These are phyloP conservation scores for Drosophila picticornis DNA, from an alignment of 2,888 invertebrate genomes.

Conservation along the genomic window DNA sequence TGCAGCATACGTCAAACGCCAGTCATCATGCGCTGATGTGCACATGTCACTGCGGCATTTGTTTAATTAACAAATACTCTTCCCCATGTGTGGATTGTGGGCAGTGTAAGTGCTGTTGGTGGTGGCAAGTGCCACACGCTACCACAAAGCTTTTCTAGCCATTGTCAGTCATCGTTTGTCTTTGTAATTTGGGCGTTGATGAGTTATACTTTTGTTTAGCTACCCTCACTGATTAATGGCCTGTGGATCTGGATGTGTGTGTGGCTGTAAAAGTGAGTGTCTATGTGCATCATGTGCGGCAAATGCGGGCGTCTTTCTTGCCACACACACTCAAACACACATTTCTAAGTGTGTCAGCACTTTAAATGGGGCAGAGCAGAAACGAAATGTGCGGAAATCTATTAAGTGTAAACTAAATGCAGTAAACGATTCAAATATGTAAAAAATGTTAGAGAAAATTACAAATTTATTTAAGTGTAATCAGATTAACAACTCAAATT, in stretches of 20 bases:
- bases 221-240: slow-evolving; percentile 70
- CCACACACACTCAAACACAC: slow-evolving; percentile 2
- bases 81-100: slow-evolving; percentile 64
- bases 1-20: slow-evolving; percentile 62
- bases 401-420: neutral
- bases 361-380: slow-evolving; percentile 7
- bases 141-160: slow-evolving; percentile 42
- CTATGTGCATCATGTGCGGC: slow-evolving; percentile 38
- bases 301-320: slow-evolving; percentile 54
- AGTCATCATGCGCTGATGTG: slow-evolving; percentile 77
- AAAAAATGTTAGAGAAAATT: neutral
- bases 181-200: slow-evolving; percentile 79
- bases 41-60: slow-evolving; percentile 81
- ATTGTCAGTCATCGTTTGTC: slow-evolving; percentile 79
- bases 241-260: slow-evolving; percentile 48
- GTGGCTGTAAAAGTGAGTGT: neutral
- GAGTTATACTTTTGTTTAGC: slow-evolving; percentile 75
- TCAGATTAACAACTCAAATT: neutral
- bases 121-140: slow-evolving; percentile 24
- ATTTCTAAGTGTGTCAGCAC: slow-evolving; percentile 18
- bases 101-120: slow-evolving; percentile 70
- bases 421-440: neutral
- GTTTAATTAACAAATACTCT: slow-evolving; percentile 79
- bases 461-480: neutral
- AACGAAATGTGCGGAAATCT: slow-evolving; percentile 8